Percentiles rank a stretch among this genome's conserved stretches.
Evolutionary conservation across 1,140 invertebrate genomes (phyloP).

Genomic region (Episyrphus balteatus): DNA sequence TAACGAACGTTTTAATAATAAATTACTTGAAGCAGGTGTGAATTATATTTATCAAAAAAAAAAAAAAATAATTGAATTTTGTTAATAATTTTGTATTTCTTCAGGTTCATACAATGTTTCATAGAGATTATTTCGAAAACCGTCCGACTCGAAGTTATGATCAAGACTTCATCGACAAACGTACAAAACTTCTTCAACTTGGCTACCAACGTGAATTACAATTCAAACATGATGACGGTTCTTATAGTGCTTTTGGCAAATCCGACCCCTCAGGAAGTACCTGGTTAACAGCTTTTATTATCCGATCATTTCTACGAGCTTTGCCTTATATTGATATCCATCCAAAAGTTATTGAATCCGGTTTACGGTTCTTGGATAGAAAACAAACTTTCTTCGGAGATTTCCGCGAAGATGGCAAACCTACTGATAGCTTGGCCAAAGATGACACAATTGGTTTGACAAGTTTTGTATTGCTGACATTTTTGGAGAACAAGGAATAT

Average conservation of each 20-base stretch:
- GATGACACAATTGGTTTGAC: constrained; percentile 48
- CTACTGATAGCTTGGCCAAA: constrained; percentile 62
- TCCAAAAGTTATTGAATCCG: constrained; percentile 53
- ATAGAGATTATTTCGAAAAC: too few relatives aligned
- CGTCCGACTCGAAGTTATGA: too few relatives aligned
- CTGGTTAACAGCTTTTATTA: constrained; percentile 92
- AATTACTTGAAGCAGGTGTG: constrained; percentile 49
- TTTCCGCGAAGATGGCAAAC: constrained; percentile 65
- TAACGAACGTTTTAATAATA: constrained; percentile 77
- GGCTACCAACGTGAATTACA: constrained; percentile 92
- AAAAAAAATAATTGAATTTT: too few relatives aligned
- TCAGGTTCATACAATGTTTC: too few relatives aligned
- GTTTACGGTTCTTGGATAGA: constrained; percentile 66
- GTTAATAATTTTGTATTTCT: too few relatives aligned
- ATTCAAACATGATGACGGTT: constrained; percentile 79
- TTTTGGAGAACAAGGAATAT: constrained; percentile 54
- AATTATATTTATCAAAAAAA: too few relatives aligned
- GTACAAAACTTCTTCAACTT: constrained; percentile 38
- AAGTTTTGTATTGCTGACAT: constrained; percentile 64
- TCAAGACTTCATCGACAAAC: too few relatives aligned
- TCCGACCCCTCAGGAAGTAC: constrained; percentile 60
- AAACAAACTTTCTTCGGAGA: constrained; percentile 72
- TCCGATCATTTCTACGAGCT: constrained; percentile 75
- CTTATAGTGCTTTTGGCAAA: constrained; percentile 84
- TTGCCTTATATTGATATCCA: constrained; percentile 69